Evolutionary conservation across 2,888 invertebrate species (phyloP).

Genomic region (Carabus problematicus): DNA sequence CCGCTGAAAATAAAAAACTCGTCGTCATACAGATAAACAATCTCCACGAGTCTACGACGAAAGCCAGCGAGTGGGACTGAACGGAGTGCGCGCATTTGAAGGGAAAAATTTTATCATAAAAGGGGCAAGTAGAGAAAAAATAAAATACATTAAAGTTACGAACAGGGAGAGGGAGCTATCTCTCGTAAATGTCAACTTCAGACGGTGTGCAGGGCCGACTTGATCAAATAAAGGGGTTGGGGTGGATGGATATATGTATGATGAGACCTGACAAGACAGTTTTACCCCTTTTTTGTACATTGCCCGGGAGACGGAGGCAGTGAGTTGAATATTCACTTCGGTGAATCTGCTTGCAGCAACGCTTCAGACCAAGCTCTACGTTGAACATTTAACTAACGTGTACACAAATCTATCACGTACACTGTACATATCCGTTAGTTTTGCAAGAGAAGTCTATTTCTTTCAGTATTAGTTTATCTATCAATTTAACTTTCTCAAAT

Average conservation of each 20-base stretch:
- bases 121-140: slow-evolving; percentile 33
- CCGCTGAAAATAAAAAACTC: slow-evolving; percentile 9
- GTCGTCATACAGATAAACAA: slow-evolving; percentile 26
- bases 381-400: too few relatives aligned
- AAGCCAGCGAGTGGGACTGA: slow-evolving; percentile 6
- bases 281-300: slow-evolving; percentile 26
- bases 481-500: too few relatives aligned
- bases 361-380: too few relatives aligned
- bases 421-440: too few relatives aligned
- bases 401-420: too few relatives aligned
- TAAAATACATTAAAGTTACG: slow-evolving; percentile 39
- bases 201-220: slow-evolving; percentile 8
- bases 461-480: too few relatives aligned
- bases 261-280: slow-evolving; percentile 26
- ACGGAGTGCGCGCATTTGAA: slow-evolving; percentile 11
- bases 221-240: slow-evolving; percentile 17
- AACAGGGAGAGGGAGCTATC: slow-evolving; percentile 4
- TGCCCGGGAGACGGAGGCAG: background rate
- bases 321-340: background rate
- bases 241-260: background rate
- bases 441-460: too few relatives aligned
- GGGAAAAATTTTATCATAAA: slow-evolving; percentile 38
- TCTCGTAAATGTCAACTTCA: slow-evolving; percentile 35
- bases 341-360: background rate
- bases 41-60: slow-evolving; percentile 29